Evolutionary conservation across 2,113 vertebrate species (phyloP), one percentile per base, ranked within the genome.

Genomic region (Oophaga pumilio): DNA sequence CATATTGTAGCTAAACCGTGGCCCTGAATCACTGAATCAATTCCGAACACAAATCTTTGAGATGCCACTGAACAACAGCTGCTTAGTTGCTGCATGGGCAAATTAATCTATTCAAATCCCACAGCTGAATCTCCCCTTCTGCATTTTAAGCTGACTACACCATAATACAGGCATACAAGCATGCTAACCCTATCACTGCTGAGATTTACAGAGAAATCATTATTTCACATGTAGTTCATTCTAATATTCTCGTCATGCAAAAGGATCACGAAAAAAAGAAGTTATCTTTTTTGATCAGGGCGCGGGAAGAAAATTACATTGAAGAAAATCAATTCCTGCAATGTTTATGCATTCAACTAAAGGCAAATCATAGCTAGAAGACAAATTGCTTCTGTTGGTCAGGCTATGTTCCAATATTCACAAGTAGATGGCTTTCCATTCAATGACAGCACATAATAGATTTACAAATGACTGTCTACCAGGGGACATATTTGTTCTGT

Each of bases 71-170:
- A 8, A 17, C 80, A 85, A 64, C 87, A 91, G 76, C 87, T 90
- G 73, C 84, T 17, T 79, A 64, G 33, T 87, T 90, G 52, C 82
- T 89, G 84, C n/a, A 43, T 28, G 76, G 85, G 50, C 12, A 52
- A 59, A 90, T 76, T 89, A 90, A 89, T 84, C 85, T 56, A 79
- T 50, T 66, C 6, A 91, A 83, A 89, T 84, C 68, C 57, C 3
- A 56, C n/a, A 69, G 68, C 22, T 89, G 89, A 33, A 64, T 76
- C 83, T 91, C 17, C 62, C 85, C 8, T 81, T 88, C 78, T 89
- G 10, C 6, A 90, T 87, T 87, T 90, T 88, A 73, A 73, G 84
- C 26, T 89, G 62, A 57, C 43, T 88, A 82, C 20, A 8, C n/a
- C 87, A 53, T 43, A 86, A 24, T 20, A 57, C 53, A 64, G 80